Evolutionary conservation across 2,113 vertebrate species (phyloP).

Genomic region (Phrynosoma blainvillii): DNA sequence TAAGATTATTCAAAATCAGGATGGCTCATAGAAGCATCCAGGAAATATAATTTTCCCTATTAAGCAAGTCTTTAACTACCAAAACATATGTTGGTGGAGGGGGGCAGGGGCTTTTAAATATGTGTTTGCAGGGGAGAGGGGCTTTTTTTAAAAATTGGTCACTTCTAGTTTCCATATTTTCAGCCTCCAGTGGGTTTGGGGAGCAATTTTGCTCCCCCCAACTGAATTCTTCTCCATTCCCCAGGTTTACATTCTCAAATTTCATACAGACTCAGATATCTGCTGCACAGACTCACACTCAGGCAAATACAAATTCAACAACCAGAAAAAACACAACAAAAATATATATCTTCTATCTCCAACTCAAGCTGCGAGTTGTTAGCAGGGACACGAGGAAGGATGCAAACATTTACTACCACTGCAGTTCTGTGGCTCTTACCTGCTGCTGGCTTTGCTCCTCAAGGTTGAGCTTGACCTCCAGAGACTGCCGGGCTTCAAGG

Average conservation of each 20-base stretch:
- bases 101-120: too few relatives aligned
- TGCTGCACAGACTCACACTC: neutral
- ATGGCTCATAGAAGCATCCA: too few relatives aligned
- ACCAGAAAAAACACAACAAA: neutral
- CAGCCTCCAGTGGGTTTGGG: too few relatives aligned
- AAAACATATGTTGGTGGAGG: too few relatives aligned
- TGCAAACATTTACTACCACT: neutral
- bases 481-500: constrained; percentile 92
- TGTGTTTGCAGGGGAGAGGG: too few relatives aligned
- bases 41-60: too few relatives aligned
- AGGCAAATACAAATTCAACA: neutral
- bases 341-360: neutral
- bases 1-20: too few relatives aligned
- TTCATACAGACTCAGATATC: neutral
- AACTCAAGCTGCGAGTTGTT: neutral
- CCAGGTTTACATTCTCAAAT: neutral
- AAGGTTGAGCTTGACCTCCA: constrained; percentile 94
- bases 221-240: too few relatives aligned
- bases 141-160: too few relatives aligned
- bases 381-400: neutral
- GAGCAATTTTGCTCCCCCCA: too few relatives aligned
- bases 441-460: constrained; percentile 96
- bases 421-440: constrained; percentile 68
- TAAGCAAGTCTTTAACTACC: too few relatives aligned
- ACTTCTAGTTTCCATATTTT: too few relatives aligned